Percentiles rank a stretch among this genome's conserved stretches.
Evolutionary conservation across 2,888 invertebrate species (phyloP).

Genomic region (Ectobius pallidus): DNA sequence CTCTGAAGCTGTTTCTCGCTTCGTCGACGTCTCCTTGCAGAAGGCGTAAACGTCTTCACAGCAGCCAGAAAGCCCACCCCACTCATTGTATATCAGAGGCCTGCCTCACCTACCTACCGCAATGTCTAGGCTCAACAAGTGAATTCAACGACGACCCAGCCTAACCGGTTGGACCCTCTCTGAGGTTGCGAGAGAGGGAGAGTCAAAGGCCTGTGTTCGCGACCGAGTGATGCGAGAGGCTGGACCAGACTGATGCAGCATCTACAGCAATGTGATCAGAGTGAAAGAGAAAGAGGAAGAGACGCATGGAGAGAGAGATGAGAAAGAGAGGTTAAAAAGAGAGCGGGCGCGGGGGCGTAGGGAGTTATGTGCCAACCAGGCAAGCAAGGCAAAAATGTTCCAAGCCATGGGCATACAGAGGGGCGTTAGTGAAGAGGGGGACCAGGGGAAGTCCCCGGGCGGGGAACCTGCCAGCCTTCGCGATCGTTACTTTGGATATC

Average conservation of each 20-base stretch:
- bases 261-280: conserved; percentile 34
- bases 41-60: conserved; percentile 70
- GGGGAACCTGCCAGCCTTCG: not conserved
- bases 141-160: conserved; percentile 14
- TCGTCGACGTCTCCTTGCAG: conserved; percentile 63
- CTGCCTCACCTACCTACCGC: not conserved
- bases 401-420: not conserved
- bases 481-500: conserved; percentile 20
- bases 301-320: not conserved
- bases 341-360: conserved; percentile 1
- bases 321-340: conserved; percentile 12
- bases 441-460: conserved; percentile 1
- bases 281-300: not conserved
- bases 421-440: not conserved
- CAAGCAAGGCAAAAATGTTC: conserved; percentile 10
- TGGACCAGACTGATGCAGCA: conserved; percentile 30
- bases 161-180: conserved; percentile 17
- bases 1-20: conserved; percentile 66
- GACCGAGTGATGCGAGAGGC: conserved; percentile 24
- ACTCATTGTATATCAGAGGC: conserved; percentile 56
- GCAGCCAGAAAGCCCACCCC: conserved; percentile 64
- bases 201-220: not conserved
- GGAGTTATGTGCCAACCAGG: conserved; percentile 24
- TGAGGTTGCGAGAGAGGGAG: not conserved
- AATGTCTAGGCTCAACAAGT: conserved; percentile 20